phyloP scores from a whole-genome alignment of 2,113 vertebrate genomes.

The Numenius arquata region DNA sequence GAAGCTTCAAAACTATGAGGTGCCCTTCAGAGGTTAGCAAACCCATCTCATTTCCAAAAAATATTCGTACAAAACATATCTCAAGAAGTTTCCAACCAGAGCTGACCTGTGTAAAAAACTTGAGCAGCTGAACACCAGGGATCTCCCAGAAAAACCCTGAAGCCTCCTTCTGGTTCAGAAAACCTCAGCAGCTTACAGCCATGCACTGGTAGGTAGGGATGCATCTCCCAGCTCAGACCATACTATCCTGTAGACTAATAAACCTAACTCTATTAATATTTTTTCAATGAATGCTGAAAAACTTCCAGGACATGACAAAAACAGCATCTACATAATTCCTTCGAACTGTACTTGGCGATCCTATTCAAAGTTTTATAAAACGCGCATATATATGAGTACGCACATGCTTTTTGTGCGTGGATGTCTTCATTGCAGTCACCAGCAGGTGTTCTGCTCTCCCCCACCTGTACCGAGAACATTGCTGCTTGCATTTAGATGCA shows the following conservation, averaged over 20 bases:
- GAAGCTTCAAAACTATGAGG: background rate
- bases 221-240: background rate
- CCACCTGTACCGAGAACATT: background rate
- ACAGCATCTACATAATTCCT: background rate
- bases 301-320: background rate
- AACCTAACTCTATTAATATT: background rate
- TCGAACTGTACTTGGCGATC: accelerated
- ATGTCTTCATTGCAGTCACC: background rate
- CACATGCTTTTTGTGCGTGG: accelerated
- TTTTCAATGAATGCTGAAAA: background rate
- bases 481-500: background rate
- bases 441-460: background rate
- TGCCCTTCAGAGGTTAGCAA: background rate
- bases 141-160: background rate
- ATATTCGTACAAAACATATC: background rate
- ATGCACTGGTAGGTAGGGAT: accelerated
- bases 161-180: background rate
- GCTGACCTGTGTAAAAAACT: background rate
- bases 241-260: background rate
- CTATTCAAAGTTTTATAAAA: background rate
- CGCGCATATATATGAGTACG: accelerated
- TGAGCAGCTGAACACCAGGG: background rate
- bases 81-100: background rate
- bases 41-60: background rate
- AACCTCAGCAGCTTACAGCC: background rate